Evolutionary conservation across 2,888 invertebrate species (phyloP).

Genomic region (Pegoplata infirma): DNA sequence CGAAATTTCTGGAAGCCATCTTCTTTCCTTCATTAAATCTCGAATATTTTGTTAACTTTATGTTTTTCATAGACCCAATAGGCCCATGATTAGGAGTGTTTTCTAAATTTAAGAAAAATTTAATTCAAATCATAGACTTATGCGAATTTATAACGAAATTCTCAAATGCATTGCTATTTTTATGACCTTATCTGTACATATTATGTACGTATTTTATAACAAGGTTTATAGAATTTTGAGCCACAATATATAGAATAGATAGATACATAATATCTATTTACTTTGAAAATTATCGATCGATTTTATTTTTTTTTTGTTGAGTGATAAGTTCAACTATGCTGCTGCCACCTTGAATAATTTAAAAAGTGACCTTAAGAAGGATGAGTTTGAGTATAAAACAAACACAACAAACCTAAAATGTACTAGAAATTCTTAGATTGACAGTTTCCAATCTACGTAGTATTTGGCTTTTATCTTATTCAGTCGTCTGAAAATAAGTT

Average conservation of each 20-base stretch:
- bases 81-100: not conserved
- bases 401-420: not conserved
- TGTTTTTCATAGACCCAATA: too few relatives aligned
- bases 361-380: conserved; percentile 34
- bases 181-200: not conserved
- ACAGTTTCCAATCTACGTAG: conserved; percentile 16
- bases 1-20: too few relatives aligned
- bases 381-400: not conserved
- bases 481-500: not conserved
- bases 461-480: conserved; percentile 21
- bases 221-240: not conserved
- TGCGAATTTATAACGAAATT: not conserved
- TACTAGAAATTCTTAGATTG: conserved; percentile 2
- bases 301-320: conserved; percentile 17
- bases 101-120: not conserved
- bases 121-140: too few relatives aligned
- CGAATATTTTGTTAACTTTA: not conserved
- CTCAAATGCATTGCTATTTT: not conserved
- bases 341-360: conserved; percentile 35
- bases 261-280: too few relatives aligned
- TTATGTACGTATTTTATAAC: not conserved
- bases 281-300: conserved; percentile 37
- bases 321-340: conserved; percentile 16
- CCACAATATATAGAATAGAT: too few relatives aligned
- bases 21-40: too few relatives aligned